Evolutionary conservation across 2,113 vertebrate genomes (phyloP).

Genomic region (Actinemys pallida): DNA sequence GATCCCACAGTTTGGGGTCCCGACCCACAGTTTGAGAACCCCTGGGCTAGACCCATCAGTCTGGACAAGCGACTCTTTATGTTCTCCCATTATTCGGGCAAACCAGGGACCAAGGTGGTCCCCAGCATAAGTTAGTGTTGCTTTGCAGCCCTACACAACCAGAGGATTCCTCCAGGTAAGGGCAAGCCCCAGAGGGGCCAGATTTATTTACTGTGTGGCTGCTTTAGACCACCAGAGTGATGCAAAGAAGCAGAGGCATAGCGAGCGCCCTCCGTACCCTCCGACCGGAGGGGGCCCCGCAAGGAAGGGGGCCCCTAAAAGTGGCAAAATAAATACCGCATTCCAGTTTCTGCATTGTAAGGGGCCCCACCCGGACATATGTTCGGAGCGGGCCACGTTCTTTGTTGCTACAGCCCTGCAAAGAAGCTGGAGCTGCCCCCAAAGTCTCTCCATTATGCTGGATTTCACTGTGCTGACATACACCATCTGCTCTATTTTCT

Average conservation of each 20-base stretch:
- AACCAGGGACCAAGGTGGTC: background rate
- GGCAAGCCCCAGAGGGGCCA: background rate
- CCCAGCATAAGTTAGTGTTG: background rate
- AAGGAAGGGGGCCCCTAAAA: too few relatives aligned
- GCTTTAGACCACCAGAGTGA: background rate
- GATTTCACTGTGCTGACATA: background rate
- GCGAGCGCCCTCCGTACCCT: too few relatives aligned
- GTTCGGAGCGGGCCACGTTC: too few relatives aligned
- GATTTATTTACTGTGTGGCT: background rate
- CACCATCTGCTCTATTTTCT: slow-evolving; percentile 13
- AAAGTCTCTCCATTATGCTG: background rate
- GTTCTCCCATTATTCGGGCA: background rate
- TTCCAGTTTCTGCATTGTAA: too few relatives aligned
- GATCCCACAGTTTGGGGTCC: too few relatives aligned
- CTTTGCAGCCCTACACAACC: background rate
- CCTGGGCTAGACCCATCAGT: background rate
- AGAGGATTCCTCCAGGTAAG: background rate
- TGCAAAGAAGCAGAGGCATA: background rate
- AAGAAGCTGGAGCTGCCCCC: background rate
- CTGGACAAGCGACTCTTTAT: background rate
- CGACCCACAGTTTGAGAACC: too few relatives aligned
- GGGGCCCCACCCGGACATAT: too few relatives aligned
- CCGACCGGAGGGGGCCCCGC: too few relatives aligned
- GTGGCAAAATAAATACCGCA: too few relatives aligned
- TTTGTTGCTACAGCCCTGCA: fast-evolving